Evolutionary conservation across 2,888 invertebrate species (phyloP).

Genomic region (Creontiades dilutus): DNA sequence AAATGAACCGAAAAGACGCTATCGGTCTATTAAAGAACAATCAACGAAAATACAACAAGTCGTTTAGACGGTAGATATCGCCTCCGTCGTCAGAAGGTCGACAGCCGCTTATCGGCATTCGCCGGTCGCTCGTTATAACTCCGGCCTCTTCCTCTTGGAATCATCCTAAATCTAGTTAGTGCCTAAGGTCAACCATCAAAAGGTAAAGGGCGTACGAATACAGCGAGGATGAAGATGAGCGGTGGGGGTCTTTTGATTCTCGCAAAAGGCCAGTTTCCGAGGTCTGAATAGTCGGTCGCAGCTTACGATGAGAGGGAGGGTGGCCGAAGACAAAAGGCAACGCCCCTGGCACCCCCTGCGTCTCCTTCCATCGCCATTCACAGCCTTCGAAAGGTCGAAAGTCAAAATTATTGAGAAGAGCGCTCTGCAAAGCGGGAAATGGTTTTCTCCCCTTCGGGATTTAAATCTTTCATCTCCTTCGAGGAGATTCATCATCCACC

Average conservation of each 20-base stretch:
- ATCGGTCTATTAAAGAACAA: not conserved
- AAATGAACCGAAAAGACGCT: not conserved
- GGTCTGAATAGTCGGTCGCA: not conserved
- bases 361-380: not conserved
- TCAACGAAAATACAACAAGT: not conserved
- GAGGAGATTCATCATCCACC: too few relatives aligned
- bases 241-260: not conserved
- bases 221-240: not conserved
- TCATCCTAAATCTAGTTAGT: not conserved
- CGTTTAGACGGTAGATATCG: not conserved
- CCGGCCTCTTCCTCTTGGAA: not conserved
- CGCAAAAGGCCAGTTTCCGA: not conserved
- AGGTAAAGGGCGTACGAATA: not conserved
- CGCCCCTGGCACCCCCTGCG: not conserved
- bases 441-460: not conserved
- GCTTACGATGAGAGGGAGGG: not conserved
- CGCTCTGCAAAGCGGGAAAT: not conserved
- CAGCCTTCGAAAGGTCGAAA: not conserved
- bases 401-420: constrained; percentile 2
- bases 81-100: not conserved
- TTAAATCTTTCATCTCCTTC: not conserved
- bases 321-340: not conserved
- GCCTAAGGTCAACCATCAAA: not conserved
- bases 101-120: not conserved
- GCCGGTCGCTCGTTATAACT: not conserved